These are phyloP conservation scores for Trachelus stipa DNA, from an alignment of 2,888 invertebrate genomes.

Conservation along the genomic window DNA sequence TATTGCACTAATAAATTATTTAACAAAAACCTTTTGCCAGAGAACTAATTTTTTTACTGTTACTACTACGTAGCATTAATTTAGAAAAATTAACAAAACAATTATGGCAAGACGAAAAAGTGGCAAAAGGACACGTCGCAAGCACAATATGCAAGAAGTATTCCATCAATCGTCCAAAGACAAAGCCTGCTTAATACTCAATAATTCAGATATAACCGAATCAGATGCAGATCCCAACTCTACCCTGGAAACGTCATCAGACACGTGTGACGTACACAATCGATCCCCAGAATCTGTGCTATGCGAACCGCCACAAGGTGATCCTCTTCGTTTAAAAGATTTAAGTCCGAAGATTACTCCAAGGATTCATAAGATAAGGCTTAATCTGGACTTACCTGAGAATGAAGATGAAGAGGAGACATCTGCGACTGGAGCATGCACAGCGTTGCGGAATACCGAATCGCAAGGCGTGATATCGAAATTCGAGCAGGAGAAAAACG, in stretches of 20 bases:
- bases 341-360: conserved; percentile 45
- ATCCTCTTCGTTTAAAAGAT: conserved; percentile 35
- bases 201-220: conserved; percentile 11
- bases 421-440: neutral
- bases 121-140: conserved; percentile 25
- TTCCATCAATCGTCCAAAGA: conserved; percentile 16
- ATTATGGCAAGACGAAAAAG: conserved; percentile 30
- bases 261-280: conserved; percentile 18
- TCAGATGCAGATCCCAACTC: conserved; percentile 11
- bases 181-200: conserved; percentile 14
- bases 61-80: too few relatives aligned
- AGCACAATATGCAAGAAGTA: conserved; percentile 13
- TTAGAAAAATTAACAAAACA: too few relatives aligned
- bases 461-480: too few relatives aligned
- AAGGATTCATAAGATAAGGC: conserved; percentile 31
- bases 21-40: too few relatives aligned
- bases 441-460: neutral
- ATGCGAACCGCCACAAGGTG: conserved; percentile 28
- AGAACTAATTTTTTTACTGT: too few relatives aligned
- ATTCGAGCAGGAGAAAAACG: too few relatives aligned
- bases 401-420: conserved; percentile 25
- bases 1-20: too few relatives aligned
- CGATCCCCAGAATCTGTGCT: conserved; percentile 46
- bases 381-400: conserved; percentile 46
- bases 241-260: conserved; percentile 20